Conservation (phyloP, 1,140 invertebrate species). For the Sitophilus oryzae region DNA sequence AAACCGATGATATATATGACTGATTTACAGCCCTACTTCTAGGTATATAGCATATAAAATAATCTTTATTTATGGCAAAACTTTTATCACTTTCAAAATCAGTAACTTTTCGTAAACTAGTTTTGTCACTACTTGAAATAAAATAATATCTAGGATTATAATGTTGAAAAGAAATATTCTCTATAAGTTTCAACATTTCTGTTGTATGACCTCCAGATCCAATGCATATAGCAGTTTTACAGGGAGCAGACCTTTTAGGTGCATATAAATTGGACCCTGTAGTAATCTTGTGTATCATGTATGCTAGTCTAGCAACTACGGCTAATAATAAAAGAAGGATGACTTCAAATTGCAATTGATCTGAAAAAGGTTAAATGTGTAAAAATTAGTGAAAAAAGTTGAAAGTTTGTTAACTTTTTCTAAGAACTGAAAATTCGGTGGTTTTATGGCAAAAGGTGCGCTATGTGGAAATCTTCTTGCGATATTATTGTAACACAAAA, state of each 20-base stretch:
- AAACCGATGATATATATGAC: slow-evolving; percentile 71
- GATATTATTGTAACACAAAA: too few species aligned
- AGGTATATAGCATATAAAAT: slow-evolving; percentile 60
- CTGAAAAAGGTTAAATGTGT: slow-evolving; percentile 28
- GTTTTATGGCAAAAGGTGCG: too few species aligned
- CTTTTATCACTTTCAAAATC: slow-evolving; percentile 47
- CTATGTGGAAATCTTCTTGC: too few species aligned
- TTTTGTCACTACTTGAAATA: slow-evolving; percentile 69
- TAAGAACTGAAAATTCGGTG: too few species aligned
- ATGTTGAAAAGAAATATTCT: slow-evolving; percentile 51
- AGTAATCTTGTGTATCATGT: slow-evolving; percentile 39
- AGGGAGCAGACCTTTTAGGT: slow-evolving; percentile 27
- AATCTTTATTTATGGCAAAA: slow-evolving; percentile 39
- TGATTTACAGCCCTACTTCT: slow-evolving; percentile 85
- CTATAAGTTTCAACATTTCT: slow-evolving; percentile 75
- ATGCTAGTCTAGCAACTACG: slow-evolving; percentile 35
- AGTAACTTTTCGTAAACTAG: slow-evolving; percentile 62
- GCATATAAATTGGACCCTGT: slow-evolving; percentile 34
- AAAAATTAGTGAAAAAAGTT: too few species aligned
- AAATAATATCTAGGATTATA: slow-evolving; percentile 73
- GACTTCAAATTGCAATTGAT: slow-evolving; percentile 33
- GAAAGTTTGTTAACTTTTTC: too few species aligned
- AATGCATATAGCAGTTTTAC: slow-evolving; percentile 41
- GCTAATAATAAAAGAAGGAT: slow-evolving; percentile 30
- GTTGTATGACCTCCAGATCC: slow-evolving; percentile 69